Evolutionary conservation across 2,888 invertebrate species (phyloP).

Genomic region (Azorinus chamasolen): DNA sequence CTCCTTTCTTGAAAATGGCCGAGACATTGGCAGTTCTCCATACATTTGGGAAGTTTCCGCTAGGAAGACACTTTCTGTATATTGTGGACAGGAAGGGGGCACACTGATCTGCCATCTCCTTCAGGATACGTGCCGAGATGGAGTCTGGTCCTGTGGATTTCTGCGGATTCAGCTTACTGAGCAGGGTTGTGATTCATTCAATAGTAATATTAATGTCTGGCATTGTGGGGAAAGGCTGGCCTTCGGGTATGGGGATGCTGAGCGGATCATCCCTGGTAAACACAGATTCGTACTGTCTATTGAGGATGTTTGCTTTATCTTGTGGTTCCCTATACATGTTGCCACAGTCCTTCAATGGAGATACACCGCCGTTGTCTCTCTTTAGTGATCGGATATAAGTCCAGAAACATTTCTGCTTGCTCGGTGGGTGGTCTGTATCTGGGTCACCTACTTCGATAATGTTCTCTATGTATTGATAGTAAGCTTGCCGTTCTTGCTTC

Average conservation of each 20-base stretch:
- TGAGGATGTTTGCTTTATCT: no score
- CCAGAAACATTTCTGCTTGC: slow-evolving; percentile 36
- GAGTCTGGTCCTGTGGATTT: slow-evolving; percentile 17
- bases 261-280: no score
- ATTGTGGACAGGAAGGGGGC: slow-evolving; percentile 17
- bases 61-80: slow-evolving; percentile 10
- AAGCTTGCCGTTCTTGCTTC: slow-evolving; percentile 24
- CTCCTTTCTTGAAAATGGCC: slow-evolving; percentile 27
- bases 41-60: slow-evolving; percentile 8
- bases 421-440: slow-evolving; percentile 9
- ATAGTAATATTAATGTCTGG: no score
- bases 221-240: no score
- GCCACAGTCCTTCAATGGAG: slow-evolving; percentile 24
- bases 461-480: no score
- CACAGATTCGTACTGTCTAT: no score
- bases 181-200: not conserved
- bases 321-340: no score
- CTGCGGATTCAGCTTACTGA: slow-evolving; percentile 15
- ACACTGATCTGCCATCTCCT: slow-evolving; percentile 21
- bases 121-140: no score
- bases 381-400: slow-evolving; percentile 28
- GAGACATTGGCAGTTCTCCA: slow-evolving; percentile 32
- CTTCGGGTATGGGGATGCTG: no score
- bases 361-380: slow-evolving; percentile 26
- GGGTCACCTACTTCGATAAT: no score